phyloP scores from a whole-genome alignment of 2,113 vertebrate species.

The Harpagus bidentatus region DNA sequence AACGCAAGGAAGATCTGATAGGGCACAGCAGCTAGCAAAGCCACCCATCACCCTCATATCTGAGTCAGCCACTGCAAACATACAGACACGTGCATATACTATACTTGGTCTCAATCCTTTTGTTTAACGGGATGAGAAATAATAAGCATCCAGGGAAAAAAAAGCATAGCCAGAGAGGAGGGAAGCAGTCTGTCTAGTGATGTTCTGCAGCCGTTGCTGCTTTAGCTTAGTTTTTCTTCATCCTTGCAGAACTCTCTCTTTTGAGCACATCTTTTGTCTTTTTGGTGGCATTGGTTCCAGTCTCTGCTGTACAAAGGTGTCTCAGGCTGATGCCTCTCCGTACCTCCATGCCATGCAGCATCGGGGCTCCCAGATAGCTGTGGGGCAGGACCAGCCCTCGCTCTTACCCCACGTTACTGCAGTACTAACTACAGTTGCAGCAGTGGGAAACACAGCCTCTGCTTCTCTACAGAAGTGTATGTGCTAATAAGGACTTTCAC shows the following conservation, averaged over 20 bases:
- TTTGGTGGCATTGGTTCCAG: background rate
- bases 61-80: background rate
- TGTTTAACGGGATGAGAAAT: background rate
- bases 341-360: rapidly evolving
- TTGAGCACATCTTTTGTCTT: background rate
- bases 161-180: background rate
- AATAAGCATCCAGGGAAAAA: background rate
- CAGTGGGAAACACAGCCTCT: background rate
- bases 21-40: background rate
- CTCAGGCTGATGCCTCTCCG: background rate
- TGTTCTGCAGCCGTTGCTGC: background rate
- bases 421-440: background rate
- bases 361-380: rapidly evolving
- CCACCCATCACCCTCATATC: background rate
- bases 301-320: background rate
- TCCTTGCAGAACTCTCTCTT: background rate
- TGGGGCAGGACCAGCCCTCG: background rate
- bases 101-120: background rate
- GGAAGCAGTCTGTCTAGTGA: background rate
- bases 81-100: rapidly evolving
- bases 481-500: background rate
- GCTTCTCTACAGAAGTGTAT: background rate
- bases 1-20: background rate
- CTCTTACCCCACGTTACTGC: rapidly evolving
- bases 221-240: background rate